A percentile compares a stretch with the other conserved stretches of the same genome.
phyloP scores from a whole-genome alignment of 2,797 vertebrate species.

The Siniperca obscura region DNA sequence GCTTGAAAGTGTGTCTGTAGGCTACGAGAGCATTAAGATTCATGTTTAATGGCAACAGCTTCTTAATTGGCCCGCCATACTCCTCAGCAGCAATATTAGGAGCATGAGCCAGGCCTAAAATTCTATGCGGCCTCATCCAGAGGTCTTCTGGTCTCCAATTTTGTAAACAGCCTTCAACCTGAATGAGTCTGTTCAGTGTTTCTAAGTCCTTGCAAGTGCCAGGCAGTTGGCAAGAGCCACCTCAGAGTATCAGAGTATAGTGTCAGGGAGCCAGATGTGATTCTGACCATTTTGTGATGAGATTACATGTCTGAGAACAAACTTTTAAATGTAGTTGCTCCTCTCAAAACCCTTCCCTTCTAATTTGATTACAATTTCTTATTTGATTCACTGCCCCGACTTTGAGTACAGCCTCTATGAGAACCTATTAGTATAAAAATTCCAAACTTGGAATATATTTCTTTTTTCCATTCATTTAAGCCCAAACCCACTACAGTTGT shows the following conservation, averaged over 20 bases:
- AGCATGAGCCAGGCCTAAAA: neutral
- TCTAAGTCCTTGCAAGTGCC: conserved; percentile 5
- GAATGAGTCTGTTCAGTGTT: conserved; percentile 13
- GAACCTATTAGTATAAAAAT: neutral
- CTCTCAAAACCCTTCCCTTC: neutral
- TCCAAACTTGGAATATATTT: neutral
- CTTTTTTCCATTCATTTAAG: neutral
- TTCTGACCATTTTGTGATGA: conserved; percentile 8
- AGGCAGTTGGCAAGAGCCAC: conserved; percentile 21
- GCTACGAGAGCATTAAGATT: conserved; percentile 36
- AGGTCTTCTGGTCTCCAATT: conserved; percentile 1
- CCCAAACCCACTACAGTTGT: neutral
- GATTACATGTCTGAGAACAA: conserved; percentile 1
- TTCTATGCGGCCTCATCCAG: neutral
- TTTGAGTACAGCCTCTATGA: neutral
- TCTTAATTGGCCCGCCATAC: conserved; percentile 28
- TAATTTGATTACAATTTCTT: neutral
- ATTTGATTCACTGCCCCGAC: neutral
- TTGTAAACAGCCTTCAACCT: neutral
- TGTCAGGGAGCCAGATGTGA: conserved; percentile 9
- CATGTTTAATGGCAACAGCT: conserved; percentile 29
- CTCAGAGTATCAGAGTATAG: neutral
- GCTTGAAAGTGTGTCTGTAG: conserved; percentile 39
- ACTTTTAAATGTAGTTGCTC: neutral
- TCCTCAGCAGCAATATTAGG: conserved; percentile 13